phyloP scores from a whole-genome alignment of 2,797 vertebrate genomes.

The Ctenochaetus hawaiiensis region DNA sequence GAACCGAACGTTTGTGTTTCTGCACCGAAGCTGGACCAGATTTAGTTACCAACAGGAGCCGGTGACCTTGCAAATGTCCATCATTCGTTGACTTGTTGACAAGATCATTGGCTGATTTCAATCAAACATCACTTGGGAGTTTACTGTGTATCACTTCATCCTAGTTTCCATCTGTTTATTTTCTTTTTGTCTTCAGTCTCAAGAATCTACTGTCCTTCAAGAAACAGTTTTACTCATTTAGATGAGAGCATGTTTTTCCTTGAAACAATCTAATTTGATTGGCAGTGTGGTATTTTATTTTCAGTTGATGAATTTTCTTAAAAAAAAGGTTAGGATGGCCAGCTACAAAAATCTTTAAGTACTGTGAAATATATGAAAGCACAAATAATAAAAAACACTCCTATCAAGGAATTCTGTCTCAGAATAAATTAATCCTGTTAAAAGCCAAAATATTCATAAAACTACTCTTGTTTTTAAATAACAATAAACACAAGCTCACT shows the following conservation, averaged over 20 bases:
- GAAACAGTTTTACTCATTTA: neutral
- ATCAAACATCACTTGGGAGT: slow-evolving; percentile 42
- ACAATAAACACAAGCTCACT: too few species aligned
- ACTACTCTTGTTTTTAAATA: too few species aligned
- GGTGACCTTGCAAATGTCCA: slow-evolving; percentile 70
- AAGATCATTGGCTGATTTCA: slow-evolving; percentile 46
- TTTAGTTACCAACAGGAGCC: slow-evolving; percentile 59
- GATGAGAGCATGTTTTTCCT: neutral
- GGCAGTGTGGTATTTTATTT: too few species aligned
- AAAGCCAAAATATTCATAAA: too few species aligned
- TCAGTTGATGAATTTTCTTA: too few species aligned
- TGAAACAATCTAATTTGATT: neutral
- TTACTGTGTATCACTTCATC: too few species aligned
- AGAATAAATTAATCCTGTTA: too few species aligned
- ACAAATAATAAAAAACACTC: too few species aligned
- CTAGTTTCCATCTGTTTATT: neutral
- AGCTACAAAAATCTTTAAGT: too few species aligned
- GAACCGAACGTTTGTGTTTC: slow-evolving; percentile 50
- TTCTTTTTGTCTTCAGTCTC: neutral
- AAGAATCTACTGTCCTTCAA: neutral
- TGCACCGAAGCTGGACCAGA: slow-evolving; percentile 29
- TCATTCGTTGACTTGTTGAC: slow-evolving; percentile 52
- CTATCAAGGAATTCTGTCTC: too few species aligned
- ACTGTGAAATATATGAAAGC: too few species aligned
- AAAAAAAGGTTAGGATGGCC: too few species aligned